These are phyloP conservation scores for Erinaceus europaeus DNA, from an alignment of 2,113 vertebrate species.

Conservation along the genomic window DNA sequence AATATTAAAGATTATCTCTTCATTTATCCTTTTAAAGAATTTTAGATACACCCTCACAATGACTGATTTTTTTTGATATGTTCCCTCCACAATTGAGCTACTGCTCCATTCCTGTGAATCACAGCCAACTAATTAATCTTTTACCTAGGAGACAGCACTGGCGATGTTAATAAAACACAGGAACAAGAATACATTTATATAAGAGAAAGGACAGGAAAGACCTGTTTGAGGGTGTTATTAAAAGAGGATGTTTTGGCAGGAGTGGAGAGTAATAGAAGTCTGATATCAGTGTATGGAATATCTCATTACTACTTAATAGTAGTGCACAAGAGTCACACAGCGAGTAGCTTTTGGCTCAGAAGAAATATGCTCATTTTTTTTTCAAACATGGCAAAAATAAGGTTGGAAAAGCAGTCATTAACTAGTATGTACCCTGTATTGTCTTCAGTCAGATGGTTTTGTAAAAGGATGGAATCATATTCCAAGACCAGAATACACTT, in stretches of 20 bases:
- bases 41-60: conserved; percentile 42
- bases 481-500: conserved; percentile 26
- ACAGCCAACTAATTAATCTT: conserved; percentile 78
- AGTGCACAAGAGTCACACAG: neutral
- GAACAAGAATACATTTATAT: conserved; percentile 55
- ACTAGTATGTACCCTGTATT: neutral
- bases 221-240: conserved; percentile 47
- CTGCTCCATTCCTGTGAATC: conserved; percentile 65
- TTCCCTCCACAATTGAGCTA: conserved; percentile 67
- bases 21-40: conserved; percentile 61
- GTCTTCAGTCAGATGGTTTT: conserved; percentile 31
- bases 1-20: conserved; percentile 44
- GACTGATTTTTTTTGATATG: conserved; percentile 42
- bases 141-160: conserved; percentile 70
- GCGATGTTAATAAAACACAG: conserved; percentile 72
- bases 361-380: conserved; percentile 9
- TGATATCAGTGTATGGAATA: conserved; percentile 9
- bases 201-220: conserved; percentile 55
- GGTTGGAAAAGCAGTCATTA: neutral
- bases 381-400: neutral
- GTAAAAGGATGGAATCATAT: conserved; percentile 6
- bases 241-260: conserved; percentile 60
- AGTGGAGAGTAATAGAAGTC: conserved; percentile 53
- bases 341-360: neutral
- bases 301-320: conserved; percentile 60